These are phyloP conservation scores for Calidris pygmaea DNA, from an alignment of 2,113 vertebrate genomes.

Conservation along the genomic window DNA sequence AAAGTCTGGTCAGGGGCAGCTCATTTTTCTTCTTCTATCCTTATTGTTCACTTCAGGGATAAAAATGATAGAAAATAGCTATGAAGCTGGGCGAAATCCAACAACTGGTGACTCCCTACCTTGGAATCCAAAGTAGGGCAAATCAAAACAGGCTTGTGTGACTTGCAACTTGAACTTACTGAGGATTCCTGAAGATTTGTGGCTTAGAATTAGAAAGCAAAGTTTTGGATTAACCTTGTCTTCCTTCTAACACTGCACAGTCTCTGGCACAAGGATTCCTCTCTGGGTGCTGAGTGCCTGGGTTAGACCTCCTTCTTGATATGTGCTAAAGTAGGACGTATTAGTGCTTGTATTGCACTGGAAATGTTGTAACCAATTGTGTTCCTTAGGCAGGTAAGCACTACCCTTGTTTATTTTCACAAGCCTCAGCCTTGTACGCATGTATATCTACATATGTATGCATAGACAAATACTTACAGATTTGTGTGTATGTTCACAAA, in stretches of 20 bases:
- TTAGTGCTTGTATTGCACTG: neutral
- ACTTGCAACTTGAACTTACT: neutral
- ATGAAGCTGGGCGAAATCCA: neutral
- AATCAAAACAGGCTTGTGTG: neutral
- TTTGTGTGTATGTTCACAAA: neutral
- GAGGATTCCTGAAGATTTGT: neutral
- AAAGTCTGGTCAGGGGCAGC: neutral
- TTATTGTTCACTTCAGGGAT: neutral
- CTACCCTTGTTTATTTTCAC: neutral
- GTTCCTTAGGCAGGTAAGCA: neutral
- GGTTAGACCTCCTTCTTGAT: neutral
- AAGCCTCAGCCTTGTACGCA: neutral
- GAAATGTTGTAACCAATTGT: neutral
- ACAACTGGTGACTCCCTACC: neutral
- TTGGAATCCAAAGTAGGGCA: neutral
- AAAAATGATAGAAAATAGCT: neutral
- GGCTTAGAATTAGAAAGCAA: neutral
- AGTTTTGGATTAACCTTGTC: neutral
- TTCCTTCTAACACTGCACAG: neutral
- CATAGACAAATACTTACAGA: neutral
- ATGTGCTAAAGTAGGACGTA: fast-evolving
- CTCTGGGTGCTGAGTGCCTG: neutral
- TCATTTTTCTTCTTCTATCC: neutral
- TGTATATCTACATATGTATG: neutral
- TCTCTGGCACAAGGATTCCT: neutral